Evolutionary conservation across 2,888 invertebrate genomes (phyloP).

Genomic region (Ectobius pallidus): DNA sequence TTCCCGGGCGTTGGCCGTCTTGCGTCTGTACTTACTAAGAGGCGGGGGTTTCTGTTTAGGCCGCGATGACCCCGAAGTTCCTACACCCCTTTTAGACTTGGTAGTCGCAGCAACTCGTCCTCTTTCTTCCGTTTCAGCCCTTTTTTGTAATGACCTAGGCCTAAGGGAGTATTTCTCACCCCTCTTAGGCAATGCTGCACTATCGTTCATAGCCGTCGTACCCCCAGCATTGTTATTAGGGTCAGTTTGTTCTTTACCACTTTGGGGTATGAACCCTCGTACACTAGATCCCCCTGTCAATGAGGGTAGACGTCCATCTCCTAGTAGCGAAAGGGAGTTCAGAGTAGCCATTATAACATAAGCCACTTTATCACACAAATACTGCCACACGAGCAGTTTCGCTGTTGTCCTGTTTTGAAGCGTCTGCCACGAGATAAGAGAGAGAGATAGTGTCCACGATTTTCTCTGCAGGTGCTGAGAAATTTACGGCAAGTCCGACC

Average conservation of each 20-base stretch:
- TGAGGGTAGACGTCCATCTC: too few relatives aligned
- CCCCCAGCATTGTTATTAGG: slow-evolving; percentile 36
- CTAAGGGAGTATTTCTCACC: slow-evolving; percentile 71
- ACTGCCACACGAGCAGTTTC: neutral
- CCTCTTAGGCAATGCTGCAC: slow-evolving; percentile 46
- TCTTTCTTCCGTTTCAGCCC: slow-evolving; percentile 57
- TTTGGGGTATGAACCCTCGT: neutral
- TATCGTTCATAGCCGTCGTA: slow-evolving; percentile 5
- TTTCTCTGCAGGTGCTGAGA: neutral
- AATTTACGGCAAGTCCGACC: neutral
- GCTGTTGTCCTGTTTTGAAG: neutral
- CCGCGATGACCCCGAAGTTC: slow-evolving; percentile 45
- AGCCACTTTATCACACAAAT: neutral
- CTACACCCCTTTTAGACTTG: slow-evolving; percentile 11
- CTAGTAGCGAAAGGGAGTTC: slow-evolving; percentile 8
- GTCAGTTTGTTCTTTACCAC: slow-evolving; percentile 31
- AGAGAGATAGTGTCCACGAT: neutral
- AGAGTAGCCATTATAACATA: neutral
- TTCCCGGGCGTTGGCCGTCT: slow-evolving; percentile 89
- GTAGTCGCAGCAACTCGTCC: slow-evolving; percentile 56
- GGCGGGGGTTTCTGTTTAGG: slow-evolving; percentile 64
- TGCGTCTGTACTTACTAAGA: slow-evolving; percentile 86
- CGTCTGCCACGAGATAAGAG: neutral
- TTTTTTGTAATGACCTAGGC: slow-evolving; percentile 66
- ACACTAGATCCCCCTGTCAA: neutral